Evolutionary conservation across 2,797 vertebrate genomes (phyloP).

Genomic region (Anguilla megastoma): DNA sequence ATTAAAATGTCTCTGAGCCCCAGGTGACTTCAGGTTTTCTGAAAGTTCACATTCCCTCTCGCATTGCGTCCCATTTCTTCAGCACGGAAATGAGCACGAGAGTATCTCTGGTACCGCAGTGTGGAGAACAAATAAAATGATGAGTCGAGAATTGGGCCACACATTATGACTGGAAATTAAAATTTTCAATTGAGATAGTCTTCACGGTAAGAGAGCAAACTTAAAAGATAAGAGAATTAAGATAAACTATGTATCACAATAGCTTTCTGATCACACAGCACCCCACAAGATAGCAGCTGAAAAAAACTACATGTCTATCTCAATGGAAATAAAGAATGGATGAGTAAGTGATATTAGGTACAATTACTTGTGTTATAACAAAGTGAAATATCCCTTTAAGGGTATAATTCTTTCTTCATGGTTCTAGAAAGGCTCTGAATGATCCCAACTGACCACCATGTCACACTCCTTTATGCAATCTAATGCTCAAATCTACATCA

Average conservation of each 20-base stretch:
- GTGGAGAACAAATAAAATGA: conserved; percentile 18
- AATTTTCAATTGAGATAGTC: no score
- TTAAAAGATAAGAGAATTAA: not conserved
- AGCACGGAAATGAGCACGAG: not conserved
- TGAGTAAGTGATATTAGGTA: not conserved
- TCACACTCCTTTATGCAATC: not conserved
- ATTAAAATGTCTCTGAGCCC: conserved; percentile 11
- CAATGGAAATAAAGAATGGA: not conserved
- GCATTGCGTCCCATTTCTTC: not conserved
- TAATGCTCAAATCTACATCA: not conserved
- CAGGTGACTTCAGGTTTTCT: not conserved
- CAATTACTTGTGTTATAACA: no score
- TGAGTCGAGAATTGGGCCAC: not conserved
- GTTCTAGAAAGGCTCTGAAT: not conserved
- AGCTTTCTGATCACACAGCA: not conserved
- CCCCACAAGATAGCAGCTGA: not conserved
- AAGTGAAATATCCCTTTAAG: no score
- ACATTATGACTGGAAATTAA: not conserved
- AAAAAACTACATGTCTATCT: not conserved
- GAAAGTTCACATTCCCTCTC: not conserved
- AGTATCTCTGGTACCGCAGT: not conserved
- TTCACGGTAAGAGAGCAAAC: not conserved
- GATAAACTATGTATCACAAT: not conserved
- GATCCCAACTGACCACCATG: not conserved
- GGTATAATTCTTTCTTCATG: no score